phyloP scores from a whole-genome alignment of 2,113 vertebrate genomes.

The Aspidoscelis tigris region DNA sequence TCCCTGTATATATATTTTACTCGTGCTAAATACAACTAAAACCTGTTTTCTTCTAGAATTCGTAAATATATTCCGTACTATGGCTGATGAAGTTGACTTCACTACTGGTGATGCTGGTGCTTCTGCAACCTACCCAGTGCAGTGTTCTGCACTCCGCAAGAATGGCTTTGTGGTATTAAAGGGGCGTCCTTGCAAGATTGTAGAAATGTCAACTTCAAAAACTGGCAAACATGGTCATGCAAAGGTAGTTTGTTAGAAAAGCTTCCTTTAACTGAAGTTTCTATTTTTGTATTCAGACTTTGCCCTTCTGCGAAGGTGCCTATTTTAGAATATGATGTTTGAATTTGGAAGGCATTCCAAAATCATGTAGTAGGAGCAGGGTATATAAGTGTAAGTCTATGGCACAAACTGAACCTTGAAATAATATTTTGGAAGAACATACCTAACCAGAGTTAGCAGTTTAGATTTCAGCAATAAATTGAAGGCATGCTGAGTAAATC shows the following conservation, averaged over 20 bases:
- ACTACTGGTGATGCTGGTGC: constrained; percentile 91
- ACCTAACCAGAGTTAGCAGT: background rate
- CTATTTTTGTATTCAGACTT: background rate
- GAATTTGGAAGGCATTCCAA: background rate
- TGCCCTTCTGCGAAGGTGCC: background rate
- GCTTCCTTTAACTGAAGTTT: background rate
- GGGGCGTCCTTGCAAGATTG: constrained; percentile 96
- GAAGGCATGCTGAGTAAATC: background rate
- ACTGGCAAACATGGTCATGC: constrained; percentile 98
- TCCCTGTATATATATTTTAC: background rate
- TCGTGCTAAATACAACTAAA: background rate
- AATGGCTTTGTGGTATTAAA: constrained; percentile 97
- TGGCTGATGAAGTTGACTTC: constrained; percentile 96
- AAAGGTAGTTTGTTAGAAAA: constrained; percentile 80
- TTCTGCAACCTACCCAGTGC: constrained; percentile 93
- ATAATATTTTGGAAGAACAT: background rate
- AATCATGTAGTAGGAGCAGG: background rate
- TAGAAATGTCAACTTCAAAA: constrained; percentile 98
- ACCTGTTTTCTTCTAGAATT: constrained; percentile 53
- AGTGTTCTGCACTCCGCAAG: constrained; percentile 98
- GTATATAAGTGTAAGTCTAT: background rate
- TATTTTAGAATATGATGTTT: background rate
- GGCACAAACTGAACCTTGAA: background rate
- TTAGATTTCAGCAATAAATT: background rate
- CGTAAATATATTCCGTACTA: constrained; percentile 74